Conservation (phyloP, 1,140 invertebrate genomes). For the Drosophila repletoides region DNA sequence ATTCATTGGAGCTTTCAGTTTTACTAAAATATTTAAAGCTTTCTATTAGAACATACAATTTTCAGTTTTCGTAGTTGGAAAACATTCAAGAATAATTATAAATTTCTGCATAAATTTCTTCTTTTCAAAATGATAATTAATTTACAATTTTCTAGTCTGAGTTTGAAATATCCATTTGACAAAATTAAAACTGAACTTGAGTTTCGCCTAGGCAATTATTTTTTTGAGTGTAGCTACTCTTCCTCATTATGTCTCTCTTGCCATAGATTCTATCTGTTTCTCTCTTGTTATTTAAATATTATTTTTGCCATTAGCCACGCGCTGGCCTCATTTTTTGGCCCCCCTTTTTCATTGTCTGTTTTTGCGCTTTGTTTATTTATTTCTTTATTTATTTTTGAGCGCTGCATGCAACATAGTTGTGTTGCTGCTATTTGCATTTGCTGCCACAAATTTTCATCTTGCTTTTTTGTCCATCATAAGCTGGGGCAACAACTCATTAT, state of each 20-base stretch:
- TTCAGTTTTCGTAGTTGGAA: no score
- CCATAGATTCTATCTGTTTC: neutral
- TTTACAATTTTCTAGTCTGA: no score
- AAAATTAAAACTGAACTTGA: no score
- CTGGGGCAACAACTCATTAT: neutral
- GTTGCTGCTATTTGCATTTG: conserved; percentile 8
- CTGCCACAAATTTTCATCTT: conserved; percentile 11
- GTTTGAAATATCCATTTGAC: no score
- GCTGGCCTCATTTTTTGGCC: neutral
- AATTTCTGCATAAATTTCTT: no score
- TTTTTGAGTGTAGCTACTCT: no score
- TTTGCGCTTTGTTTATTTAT: conserved; percentile 60
- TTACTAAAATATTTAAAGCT: no score
- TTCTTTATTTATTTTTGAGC: conserved; percentile 40
- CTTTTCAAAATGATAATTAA: no score
- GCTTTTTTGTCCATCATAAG: conserved; percentile 3
- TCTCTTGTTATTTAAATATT: conserved; percentile 51
- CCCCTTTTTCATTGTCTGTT: conserved; percentile 3
- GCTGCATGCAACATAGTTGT: conserved; percentile 34
- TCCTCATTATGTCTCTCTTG: neutral
- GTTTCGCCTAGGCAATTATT: no score
- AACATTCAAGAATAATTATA: no score
- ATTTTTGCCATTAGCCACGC: conserved; percentile 51
- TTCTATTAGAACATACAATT: no score
- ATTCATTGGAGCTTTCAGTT: no score